Base-by-base conservation (phyloP, 2,888 invertebrate genomes). In the Oscheius sp. region DNA sequence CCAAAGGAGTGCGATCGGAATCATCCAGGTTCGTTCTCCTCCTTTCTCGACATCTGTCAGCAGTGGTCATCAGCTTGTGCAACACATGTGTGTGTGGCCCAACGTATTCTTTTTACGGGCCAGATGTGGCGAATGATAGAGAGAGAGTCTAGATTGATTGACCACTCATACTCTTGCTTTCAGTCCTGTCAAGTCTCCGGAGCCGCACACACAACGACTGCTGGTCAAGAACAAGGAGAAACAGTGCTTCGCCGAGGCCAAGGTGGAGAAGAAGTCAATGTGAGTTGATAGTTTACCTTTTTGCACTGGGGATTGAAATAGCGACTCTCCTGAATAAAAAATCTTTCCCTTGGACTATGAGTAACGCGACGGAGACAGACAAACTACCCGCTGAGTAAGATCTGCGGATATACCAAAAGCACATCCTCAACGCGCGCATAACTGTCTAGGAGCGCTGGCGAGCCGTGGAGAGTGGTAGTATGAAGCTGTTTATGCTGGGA, bases 221-320 rank as follows among this genome's bases (percentile, higher is more conserved):
- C 55, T 73, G 35, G 62, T 73, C 33, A 73, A 57, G 63, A 73
- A 37, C 32, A 73, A 65, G 42, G 73, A 73, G 29, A 73, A 73
- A 29, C 79, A 81, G 50, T 81, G 81, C 66, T 76, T 81, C n/a
- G 81, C 81, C 4, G 79, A 81, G 57, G 77, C 81, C 32, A 78
- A 75, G 65, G 78, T 81, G 33, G 78, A 81, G 60, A 75, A 76
- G 74, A 79, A 79, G 59, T 76, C 79, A 29, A 62, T 78, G 81
- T 81, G 42, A 73, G 79, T 76, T 29, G 5, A 11, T 29, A 3
- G 0, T 58, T 7, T 53, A 42, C 7, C 42, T 42, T 42, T 42
- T 42, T 42, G 21, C 21, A 21, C 21, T 21, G 21, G 21, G 21
- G 21, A 21, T 21, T 21, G 21, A 21, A 21, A 21, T 21, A 21